Conservation (phyloP, 1,140 invertebrate genomes). For the Pachypeltis micranthus region DNA sequence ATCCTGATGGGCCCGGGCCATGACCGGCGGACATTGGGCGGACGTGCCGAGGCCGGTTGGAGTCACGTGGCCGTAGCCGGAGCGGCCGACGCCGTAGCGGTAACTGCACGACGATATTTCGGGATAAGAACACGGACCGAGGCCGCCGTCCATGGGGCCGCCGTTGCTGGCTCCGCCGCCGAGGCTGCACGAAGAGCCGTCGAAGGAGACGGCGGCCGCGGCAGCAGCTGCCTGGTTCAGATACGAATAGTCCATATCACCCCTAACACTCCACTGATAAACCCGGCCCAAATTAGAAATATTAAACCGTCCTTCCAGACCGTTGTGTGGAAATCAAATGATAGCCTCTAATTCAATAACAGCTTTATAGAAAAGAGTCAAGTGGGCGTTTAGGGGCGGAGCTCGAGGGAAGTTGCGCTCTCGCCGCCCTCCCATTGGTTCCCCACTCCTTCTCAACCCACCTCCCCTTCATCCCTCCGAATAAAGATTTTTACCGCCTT, state of each 20-base stretch:
- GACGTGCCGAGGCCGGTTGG: conserved; percentile 34
- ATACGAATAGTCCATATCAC: conserved; percentile 55
- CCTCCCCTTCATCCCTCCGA: conserved; percentile 10
- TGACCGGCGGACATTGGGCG: conserved; percentile 20
- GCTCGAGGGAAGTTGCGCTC: conserved; percentile 21
- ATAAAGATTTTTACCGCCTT: conserved; percentile 22
- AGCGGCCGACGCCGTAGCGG: conserved; percentile 44
- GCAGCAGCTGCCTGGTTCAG: conserved; percentile 53
- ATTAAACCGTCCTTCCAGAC: conserved; percentile 41
- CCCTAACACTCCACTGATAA: not conserved
- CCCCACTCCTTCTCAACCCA: not conserved
- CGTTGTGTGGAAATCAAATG: conserved; percentile 55
- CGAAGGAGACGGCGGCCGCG: conserved; percentile 44
- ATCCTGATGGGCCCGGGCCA: conserved; percentile 31
- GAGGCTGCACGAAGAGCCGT: conserved; percentile 48
- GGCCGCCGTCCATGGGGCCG: conserved; percentile 44
- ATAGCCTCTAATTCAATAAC: conserved; percentile 63
- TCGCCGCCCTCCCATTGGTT: conserved; percentile 16
- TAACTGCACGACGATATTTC: conserved; percentile 73
- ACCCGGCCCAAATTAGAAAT: conserved; percentile 21
- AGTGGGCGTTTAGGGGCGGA: conserved; percentile 23
- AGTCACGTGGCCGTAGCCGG: conserved; percentile 34
- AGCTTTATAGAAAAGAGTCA: conserved; percentile 31
- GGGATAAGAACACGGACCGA: conserved; percentile 64
- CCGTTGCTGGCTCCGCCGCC: conserved; percentile 34